phyloP scores from a whole-genome alignment of 2,113 vertebrate species.

The Mirza zaza region DNA sequence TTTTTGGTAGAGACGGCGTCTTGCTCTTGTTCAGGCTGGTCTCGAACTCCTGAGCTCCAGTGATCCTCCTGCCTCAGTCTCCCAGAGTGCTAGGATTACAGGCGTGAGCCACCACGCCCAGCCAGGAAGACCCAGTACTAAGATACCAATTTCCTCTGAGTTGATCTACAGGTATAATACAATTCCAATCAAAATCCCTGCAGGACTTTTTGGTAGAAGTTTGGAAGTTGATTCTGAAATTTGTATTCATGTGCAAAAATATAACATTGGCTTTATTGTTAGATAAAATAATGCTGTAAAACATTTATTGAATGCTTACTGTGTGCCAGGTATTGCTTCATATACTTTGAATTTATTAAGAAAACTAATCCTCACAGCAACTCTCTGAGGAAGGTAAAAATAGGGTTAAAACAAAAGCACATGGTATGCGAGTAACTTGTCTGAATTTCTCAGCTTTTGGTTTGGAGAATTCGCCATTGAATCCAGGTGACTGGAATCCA shows the following conservation, averaged over 20 bases:
- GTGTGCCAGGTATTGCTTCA: slow-evolving; percentile 30
- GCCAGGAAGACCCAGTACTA: slow-evolving; percentile 7
- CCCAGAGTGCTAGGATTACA: too few relatives aligned
- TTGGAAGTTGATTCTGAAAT: slow-evolving; percentile 49
- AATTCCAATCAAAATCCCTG: neutral
- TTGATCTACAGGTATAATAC: slow-evolving; percentile 29
- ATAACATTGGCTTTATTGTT: slow-evolving; percentile 12
- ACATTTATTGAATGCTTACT: slow-evolving; percentile 40
- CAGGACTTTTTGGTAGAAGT: slow-evolving; percentile 17
- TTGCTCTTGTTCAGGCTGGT: too few relatives aligned
- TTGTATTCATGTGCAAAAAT: slow-evolving; percentile 27
- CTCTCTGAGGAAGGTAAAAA: neutral
- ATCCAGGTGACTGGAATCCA: neutral
- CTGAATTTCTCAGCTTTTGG: slow-evolving; percentile 27
- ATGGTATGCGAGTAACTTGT: neutral
- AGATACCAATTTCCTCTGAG: neutral
- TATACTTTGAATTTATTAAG: slow-evolving; percentile 32
- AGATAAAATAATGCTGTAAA: slow-evolving; percentile 48
- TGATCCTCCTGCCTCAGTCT: too few relatives aligned
- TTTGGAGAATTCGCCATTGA: slow-evolving; percentile 20
- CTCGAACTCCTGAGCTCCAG: too few relatives aligned
- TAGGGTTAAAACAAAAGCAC: neutral
- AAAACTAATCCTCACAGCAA: slow-evolving; percentile 36
- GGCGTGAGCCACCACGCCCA: too few relatives aligned
- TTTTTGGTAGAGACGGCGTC: too few relatives aligned